A percentile compares a stretch with the other conserved stretches of the same genome.
These are phyloP conservation scores for Pteropus rufus DNA, from an alignment of 2,797 vertebrate genomes.

Conservation along the genomic window DNA sequence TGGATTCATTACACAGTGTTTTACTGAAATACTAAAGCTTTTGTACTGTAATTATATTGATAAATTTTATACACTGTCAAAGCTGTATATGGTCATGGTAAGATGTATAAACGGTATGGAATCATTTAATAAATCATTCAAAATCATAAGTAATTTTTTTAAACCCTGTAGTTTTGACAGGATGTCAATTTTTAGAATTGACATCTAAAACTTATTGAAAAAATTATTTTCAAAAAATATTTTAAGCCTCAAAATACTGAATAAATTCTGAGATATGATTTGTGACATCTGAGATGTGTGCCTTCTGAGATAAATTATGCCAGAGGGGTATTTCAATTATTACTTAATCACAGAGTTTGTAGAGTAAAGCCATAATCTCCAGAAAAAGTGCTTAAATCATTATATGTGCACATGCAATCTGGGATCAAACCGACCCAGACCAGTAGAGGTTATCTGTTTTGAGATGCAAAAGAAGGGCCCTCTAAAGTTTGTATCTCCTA, in stretches of 20 bases:
- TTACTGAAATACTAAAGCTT: not conserved
- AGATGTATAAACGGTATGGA: too few relatives aligned
- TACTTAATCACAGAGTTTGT: not conserved
- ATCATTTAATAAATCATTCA: too few relatives aligned
- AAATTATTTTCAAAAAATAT: not conserved
- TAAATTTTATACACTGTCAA: not conserved
- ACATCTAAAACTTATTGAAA: not conserved
- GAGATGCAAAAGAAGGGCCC: not conserved
- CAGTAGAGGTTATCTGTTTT: not conserved
- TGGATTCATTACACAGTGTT: not conserved
- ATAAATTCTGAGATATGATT: not conserved
- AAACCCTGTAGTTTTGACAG: not conserved
- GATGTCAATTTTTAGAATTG: not conserved
- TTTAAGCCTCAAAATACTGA: not conserved
- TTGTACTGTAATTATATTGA: not conserved
- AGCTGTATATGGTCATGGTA: too few relatives aligned
- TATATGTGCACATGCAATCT: not conserved
- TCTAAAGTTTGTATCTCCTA: not conserved
- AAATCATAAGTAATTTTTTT: not conserved
- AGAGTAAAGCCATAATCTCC: not conserved
- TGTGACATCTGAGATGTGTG: not conserved
- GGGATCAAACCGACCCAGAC: not conserved
- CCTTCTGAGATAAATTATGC: not conserved
- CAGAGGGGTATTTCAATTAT: not conserved
- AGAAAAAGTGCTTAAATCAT: not conserved